Base-by-base conservation (phyloP, 2,797 vertebrate species). In the Pipistrellus pygmaeus region DNA sequence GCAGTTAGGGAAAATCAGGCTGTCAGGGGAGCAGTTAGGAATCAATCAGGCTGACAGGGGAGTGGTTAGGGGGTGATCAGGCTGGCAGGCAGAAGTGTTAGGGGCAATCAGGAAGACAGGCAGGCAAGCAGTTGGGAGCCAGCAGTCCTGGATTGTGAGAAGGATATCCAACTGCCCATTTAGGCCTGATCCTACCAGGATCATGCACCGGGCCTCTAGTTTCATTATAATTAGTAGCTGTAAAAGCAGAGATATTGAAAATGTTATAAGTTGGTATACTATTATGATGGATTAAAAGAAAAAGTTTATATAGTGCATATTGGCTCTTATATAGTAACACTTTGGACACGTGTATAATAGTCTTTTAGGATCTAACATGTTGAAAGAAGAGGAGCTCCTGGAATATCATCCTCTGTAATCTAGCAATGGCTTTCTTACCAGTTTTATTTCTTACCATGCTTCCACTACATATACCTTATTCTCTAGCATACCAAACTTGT, bases 291-390 rank as follows among this genome's bases (percentile, higher is more conserved):
- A 48, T 77, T 71, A 38, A 78, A 78, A 92, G 44, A 17, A 38
- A 76, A 91, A 75, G 32, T 78, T 78, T 48, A 30, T 10, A 18
- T 89, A 48, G 35, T 80, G 18, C 51, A 41, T 25, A 18, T 81
- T 85, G 85, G 23, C 10, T 88, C 85, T 94, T 85, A 57, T 5
- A 14, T 14, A 89, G 35, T 89, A 68, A 69, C 35, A 62, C 20
- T 60, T 66, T 32, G 57, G 77, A 32, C 51, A 92, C 14, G 25
- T 51, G 8, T 88, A n/a, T 55, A 77, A 51, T 80, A 62, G 15
- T 35, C 25, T 88, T 84, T 95, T 9, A 81, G 35, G 91, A 83
- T 25, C 55, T 78, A 75, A 80, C 30, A 71, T 93, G 15, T 62
- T 88, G 60, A 93, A 91, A 90, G 41, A 87, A 57, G 41, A 77